Percentiles rank a stretch among this genome's conserved stretches.
Conservation (phyloP, 2,113 vertebrate genomes). For the Struthidea cinerea region DNA sequence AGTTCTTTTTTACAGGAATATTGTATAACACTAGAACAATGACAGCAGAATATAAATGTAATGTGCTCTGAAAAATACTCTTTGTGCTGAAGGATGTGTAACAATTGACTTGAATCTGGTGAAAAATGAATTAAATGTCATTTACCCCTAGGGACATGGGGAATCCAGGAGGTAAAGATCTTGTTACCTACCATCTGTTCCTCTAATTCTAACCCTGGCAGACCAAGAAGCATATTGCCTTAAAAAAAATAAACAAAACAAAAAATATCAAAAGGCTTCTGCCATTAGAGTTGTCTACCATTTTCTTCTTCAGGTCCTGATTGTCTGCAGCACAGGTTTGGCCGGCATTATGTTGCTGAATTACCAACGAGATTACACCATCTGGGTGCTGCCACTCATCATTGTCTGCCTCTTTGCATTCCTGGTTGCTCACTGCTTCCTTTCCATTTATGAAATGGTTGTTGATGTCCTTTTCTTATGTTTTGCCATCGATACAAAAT, state of each 20-base stretch:
- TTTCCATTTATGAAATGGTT: conserved; percentile 97
- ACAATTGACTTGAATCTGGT: neutral
- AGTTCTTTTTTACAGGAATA: neutral
- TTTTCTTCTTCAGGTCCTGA: conserved; percentile 81
- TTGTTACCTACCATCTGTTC: neutral
- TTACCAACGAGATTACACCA: conserved; percentile 91
- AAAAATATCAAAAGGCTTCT: neutral
- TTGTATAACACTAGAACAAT: neutral
- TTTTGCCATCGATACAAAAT: conserved; percentile 97
- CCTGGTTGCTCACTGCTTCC: conserved; percentile 97
- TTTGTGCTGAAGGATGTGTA: neutral
- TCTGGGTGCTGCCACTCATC: conserved; percentile 93
- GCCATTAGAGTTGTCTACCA: neutral
- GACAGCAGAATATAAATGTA: neutral
- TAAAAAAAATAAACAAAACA: neutral
- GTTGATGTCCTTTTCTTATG: conserved; percentile 98
- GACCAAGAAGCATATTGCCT: neutral
- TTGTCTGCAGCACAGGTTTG: conserved; percentile 89
- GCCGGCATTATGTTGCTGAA: conserved; percentile 92
- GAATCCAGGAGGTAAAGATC: neutral
- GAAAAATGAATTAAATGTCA: neutral
- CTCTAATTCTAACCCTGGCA: neutral
- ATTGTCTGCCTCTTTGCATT: conserved; percentile 97
- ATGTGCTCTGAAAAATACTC: neutral
- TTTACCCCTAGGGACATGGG: neutral